These are phyloP conservation scores for Sebastes melanostomus DNA, from an alignment of 2,797 vertebrate species.

Conservation along the genomic window DNA sequence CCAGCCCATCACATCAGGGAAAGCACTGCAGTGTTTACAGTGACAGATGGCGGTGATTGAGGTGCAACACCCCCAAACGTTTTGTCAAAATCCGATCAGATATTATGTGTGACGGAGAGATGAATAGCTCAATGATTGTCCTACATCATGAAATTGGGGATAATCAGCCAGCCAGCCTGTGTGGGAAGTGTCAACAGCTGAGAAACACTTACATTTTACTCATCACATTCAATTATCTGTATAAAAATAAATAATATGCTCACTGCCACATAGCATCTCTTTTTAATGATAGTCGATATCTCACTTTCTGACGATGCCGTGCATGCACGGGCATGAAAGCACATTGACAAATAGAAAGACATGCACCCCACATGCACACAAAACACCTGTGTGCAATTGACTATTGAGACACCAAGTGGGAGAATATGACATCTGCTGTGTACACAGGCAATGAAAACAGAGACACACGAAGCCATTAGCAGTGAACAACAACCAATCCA, in stretches of 20 bases:
- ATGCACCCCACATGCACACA: background rate
- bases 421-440: constrained; percentile 56
- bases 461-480: constrained; percentile 54
- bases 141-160: no score
- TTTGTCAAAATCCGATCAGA: constrained; percentile 22
- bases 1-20: background rate
- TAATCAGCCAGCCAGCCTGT: background rate
- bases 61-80: background rate
- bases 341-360: background rate
- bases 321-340: background rate
- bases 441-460: constrained; percentile 52
- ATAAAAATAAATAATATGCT: background rate
- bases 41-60: constrained; percentile 16
- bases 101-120: background rate
- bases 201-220: background rate
- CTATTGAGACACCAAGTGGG: constrained; percentile 37
- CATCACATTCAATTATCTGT: background rate
- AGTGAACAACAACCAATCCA: constrained; percentile 56
- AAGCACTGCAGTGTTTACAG: constrained; percentile 10
- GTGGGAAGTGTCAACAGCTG: constrained; percentile 4
- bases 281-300: background rate
- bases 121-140: constrained; percentile 14
- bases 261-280: background rate
- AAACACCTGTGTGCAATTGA: constrained; percentile 9
- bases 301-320: background rate